Evolutionary conservation across 2,113 vertebrate genomes (phyloP).

Genomic region (Petroica traversi): DNA sequence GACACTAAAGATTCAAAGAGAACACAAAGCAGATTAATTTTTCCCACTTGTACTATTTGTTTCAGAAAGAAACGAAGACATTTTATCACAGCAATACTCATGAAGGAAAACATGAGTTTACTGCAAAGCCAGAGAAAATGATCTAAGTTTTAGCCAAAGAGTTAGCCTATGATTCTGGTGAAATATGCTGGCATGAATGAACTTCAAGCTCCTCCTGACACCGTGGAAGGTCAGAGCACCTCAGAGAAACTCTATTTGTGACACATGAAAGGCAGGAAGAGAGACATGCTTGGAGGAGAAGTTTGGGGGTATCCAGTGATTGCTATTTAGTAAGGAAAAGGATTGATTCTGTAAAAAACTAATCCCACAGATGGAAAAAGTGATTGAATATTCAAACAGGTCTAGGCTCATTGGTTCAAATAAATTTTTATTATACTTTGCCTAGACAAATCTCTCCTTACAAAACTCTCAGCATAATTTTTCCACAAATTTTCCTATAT

Average conservation of each 20-base stretch:
- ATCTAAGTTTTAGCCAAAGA: neutral
- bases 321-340: neutral
- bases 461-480: neutral
- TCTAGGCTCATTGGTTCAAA: neutral
- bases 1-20: neutral
- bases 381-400: neutral
- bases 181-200: fast-evolving
- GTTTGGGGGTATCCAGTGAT: fast-evolving
- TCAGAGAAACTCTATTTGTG: neutral
- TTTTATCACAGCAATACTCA: neutral
- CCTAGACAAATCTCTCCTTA: neutral
- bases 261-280: neutral
- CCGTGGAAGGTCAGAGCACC: neutral
- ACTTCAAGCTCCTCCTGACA: neutral
- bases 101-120: neutral
- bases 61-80: neutral
- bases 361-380: neutral
- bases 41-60: neutral
- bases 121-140: neutral
- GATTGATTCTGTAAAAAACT: neutral
- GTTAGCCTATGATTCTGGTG: neutral
- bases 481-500: neutral
- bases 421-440: neutral
- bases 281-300: neutral
- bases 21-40: neutral